Evolutionary conservation across 2,797 vertebrate species (phyloP).

Genomic region (Takifugu ocellatus): DNA sequence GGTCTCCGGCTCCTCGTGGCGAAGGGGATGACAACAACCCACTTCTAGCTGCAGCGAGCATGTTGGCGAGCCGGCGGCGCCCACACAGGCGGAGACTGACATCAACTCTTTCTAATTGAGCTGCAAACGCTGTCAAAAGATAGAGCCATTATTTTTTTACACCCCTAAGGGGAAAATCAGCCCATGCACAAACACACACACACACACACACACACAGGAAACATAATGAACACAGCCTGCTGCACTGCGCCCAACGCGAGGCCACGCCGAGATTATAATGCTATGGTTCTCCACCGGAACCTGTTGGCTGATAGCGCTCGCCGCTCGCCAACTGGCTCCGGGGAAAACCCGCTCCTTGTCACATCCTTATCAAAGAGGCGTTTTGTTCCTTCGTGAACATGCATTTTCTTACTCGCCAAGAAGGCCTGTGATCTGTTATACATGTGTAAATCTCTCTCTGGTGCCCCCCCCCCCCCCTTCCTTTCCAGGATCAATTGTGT

Average conservation of each 20-base stretch:
- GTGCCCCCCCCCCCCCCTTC: constrained; percentile 20
- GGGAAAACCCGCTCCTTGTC: constrained; percentile 65
- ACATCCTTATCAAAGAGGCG: constrained; percentile 74
- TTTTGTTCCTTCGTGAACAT: constrained; percentile 59
- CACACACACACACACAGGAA: constrained; percentile 32
- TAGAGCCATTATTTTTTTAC: constrained; percentile 49
- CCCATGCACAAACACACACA: constrained; percentile 41
- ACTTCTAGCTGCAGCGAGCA: constrained; percentile 27
- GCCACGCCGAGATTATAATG: constrained; percentile 45
- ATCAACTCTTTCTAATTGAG: constrained; percentile 65
- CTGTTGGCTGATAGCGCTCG: constrained; percentile 58
- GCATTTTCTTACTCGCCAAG: constrained; percentile 44
- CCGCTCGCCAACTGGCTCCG: constrained; percentile 41
- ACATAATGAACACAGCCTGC: constrained; percentile 47
- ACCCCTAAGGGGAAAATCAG: constrained; percentile 44
- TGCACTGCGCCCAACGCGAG: constrained; percentile 32
- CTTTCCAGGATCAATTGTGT: constrained; percentile 72
- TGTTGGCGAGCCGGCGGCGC: constrained; percentile 35
- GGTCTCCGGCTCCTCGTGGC: constrained; percentile 30
- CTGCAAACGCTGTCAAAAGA: constrained; percentile 62
- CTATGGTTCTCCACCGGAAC: constrained; percentile 44
- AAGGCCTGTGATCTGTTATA: constrained; percentile 62
- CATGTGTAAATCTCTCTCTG: constrained; percentile 50
- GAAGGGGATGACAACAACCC: constrained; percentile 52
- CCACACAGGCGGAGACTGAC: constrained; percentile 57